Percentiles rank a stretch among this genome's conserved stretches.
phyloP scores from a whole-genome alignment of 2,113 vertebrate species.

The Orycteropus afer region DNA sequence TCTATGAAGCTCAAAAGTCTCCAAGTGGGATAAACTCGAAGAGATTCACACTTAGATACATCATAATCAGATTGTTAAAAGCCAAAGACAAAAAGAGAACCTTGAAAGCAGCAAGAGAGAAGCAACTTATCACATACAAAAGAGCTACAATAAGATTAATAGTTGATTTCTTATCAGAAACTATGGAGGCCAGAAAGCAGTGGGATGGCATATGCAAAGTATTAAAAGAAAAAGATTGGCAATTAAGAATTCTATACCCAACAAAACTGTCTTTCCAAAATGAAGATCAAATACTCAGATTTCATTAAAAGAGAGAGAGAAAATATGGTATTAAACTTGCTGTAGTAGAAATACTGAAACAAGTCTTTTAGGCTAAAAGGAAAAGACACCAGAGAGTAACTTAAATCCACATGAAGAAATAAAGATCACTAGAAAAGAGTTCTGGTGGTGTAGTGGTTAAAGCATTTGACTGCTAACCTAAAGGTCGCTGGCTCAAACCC shows the following conservation, averaged over 20 bases:
- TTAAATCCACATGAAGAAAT: too few relatives aligned
- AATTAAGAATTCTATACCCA: neutral
- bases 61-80: neutral
- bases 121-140: neutral
- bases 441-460: too few relatives aligned
- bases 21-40: neutral
- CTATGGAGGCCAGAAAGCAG: neutral
- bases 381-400: too few relatives aligned
- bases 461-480: too few relatives aligned
- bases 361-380: too few relatives aligned
- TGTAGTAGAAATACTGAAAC: too few relatives aligned
- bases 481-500: too few relatives aligned
- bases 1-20: neutral
- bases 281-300: neutral
- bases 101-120: neutral
- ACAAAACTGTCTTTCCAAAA: neutral
- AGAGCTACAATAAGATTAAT: neutral
- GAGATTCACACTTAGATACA: neutral
- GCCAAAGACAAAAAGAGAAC: neutral
- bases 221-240: neutral
- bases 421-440: too few relatives aligned
- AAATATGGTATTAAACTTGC: neutral
- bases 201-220: neutral
- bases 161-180: neutral
- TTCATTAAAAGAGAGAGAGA: neutral